Evolutionary conservation across 2,113 vertebrate species (phyloP).

Genomic region (Hystrix brachyura): DNA sequence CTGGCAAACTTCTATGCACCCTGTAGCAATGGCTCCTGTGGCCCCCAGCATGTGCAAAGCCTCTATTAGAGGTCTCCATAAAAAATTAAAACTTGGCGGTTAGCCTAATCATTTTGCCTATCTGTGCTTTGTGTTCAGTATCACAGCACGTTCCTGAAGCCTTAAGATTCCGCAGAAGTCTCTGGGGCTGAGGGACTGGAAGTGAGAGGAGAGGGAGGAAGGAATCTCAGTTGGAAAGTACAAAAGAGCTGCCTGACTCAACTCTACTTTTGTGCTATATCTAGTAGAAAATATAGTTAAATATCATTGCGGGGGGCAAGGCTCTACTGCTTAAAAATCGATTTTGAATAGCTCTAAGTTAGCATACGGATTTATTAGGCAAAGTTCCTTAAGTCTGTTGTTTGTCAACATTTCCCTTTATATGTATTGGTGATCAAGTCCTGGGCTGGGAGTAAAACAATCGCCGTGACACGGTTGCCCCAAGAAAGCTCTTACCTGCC

Average conservation of each 20-base stretch:
- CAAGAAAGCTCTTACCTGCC: background rate
- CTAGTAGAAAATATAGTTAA: background rate
- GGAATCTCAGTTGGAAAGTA: background rate
- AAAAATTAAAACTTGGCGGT: background rate
- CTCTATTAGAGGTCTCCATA: background rate
- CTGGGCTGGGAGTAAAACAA: background rate
- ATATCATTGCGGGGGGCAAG: background rate
- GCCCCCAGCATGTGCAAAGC: background rate
- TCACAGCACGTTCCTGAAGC: background rate
- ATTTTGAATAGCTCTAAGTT: background rate
- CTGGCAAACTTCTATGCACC: background rate
- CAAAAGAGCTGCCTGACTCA: background rate
- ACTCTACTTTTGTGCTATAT: background rate
- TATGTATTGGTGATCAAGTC: background rate
- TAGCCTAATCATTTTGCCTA: background rate
- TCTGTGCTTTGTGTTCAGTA: background rate
- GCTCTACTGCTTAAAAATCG: conserved; percentile 10
- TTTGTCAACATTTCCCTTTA: background rate
- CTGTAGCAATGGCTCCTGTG: background rate
- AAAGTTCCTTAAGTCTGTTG: background rate
- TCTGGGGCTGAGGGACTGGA: background rate
- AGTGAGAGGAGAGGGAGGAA: background rate
- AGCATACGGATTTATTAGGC: background rate
- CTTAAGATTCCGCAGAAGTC: background rate
- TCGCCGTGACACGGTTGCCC: background rate